Conservation (phyloP, 2,797 vertebrate genomes). For the Loris lydekkerianus region DNA sequence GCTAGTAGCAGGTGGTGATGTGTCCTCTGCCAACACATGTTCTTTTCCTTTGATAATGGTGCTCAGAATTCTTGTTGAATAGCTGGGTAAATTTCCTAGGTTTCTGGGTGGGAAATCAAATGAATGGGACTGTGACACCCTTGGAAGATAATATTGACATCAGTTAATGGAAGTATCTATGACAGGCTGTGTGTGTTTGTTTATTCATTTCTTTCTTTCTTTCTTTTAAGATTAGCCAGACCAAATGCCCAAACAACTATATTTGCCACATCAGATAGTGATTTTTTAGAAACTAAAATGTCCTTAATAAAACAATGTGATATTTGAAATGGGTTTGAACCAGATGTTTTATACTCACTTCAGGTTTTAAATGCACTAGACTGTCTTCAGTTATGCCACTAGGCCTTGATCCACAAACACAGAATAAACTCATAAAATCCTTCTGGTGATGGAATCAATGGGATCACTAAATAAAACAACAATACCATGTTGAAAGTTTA, state of each 20-base stretch:
- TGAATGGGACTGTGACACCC: slow-evolving; percentile 59
- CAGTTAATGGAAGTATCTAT: slow-evolving; percentile 53
- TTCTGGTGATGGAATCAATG: background rate
- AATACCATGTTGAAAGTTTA: background rate
- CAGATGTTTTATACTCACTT: slow-evolving; percentile 24
- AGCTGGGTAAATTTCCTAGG: slow-evolving; percentile 63
- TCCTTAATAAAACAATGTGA: slow-evolving; percentile 54
- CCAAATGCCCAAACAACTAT: slow-evolving; percentile 6
- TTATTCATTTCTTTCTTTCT: background rate
- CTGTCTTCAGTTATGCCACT: background rate
- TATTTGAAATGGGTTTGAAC: slow-evolving; percentile 45
- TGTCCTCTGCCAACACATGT: slow-evolving; percentile 53
- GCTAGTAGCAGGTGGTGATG: slow-evolving; percentile 55
- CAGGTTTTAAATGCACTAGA: background rate
- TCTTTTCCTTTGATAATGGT: slow-evolving; percentile 70
- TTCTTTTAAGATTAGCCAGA: background rate
- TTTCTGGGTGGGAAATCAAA: slow-evolving; percentile 68
- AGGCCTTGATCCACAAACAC: background rate
- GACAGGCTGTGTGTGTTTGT: background rate
- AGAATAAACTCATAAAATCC: slow-evolving; percentile 28
- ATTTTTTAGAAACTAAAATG: background rate
- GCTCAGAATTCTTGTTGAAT: slow-evolving; percentile 71
- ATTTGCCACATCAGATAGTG: background rate
- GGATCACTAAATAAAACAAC: slow-evolving; percentile 16
- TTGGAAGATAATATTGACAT: slow-evolving; percentile 69